Base-by-base conservation (phyloP, 2,888 invertebrate species). In the Hetaerina titia region DNA sequence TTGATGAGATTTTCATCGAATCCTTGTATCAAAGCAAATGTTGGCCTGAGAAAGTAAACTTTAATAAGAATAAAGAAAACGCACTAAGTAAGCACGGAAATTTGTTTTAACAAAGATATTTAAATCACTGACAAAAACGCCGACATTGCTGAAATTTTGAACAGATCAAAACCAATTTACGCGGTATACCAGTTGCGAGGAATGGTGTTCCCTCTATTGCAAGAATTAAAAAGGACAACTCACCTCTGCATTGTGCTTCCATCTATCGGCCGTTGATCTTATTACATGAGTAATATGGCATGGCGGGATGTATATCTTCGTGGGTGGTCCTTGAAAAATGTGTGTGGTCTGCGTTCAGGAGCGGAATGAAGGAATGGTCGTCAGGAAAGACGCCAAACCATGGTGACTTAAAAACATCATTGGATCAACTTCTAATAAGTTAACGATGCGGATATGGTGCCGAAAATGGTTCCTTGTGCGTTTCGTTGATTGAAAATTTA, bases 301-400 rank as follows among this genome's bases (percentile, higher is more conserved):
- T 92, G 92, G 92, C 92, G 92, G 92, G 92, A 92, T 92, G 92
- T 92, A 92, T 92, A 74, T 89, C 95, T 31, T 95, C 95, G 95
- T 95, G 95, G 95, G 95, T 95, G 95, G 95, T 94, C 88, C 60
- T 90, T 63, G 60, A 56, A 94, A 95, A 90, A 94, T 90, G 95
- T 95, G 95, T 95, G 95, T 95, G 95, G 95, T 95, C 95, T 64
- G n/a, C 74, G n/a, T 69, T 64, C 56, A 81, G 45, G 60, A 81
- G 95, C 95, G 95, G 94, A 94, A 89, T 95, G 94, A 74, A 45
- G 31, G 64, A 56, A 63, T 90, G 22, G 9, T 90, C 22, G 15
- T 9, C 25, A 90, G 74, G 57, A 95, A 74, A 8, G 74, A 31
- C 8, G 87, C 17, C 15, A 63, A 88, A 22, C n/a, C 19, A 25